These are phyloP conservation scores for Tragelaphus oryx DNA, from an alignment of 2,797 vertebrate genomes.

Conservation along the genomic window DNA sequence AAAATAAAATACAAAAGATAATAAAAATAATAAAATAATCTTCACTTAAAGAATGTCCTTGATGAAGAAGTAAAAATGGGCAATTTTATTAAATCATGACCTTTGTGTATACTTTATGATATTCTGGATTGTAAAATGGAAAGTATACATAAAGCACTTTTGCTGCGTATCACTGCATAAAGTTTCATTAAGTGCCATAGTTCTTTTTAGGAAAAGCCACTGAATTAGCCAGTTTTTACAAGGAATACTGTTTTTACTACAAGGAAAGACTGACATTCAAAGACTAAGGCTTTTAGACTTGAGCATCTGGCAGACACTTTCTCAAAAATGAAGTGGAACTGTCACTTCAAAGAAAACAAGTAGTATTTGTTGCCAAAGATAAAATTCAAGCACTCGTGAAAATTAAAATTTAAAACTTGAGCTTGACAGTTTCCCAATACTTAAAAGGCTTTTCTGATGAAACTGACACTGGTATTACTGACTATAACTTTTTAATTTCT, in stretches of 20 bases:
- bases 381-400: background rate
- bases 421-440: background rate
- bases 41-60: background rate
- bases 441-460: background rate
- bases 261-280: background rate
- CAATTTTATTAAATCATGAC: background rate
- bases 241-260: background rate
- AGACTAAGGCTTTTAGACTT: slow-evolving; percentile 6
- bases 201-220: background rate
- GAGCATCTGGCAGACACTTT: background rate
- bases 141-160: background rate
- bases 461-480: background rate
- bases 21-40: background rate
- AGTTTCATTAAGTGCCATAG: background rate
- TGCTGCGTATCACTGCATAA: background rate
- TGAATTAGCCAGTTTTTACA: slow-evolving; percentile 21
- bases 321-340: background rate
- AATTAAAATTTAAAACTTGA: background rate
- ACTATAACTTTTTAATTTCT: background rate
- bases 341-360: background rate
- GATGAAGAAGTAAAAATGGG: slow-evolving; percentile 3
- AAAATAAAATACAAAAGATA: background rate
- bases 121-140: background rate
- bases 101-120: background rate
- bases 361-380: background rate